These are phyloP conservation scores for Arvicanthis niloticus DNA, from an alignment of 2,113 vertebrate genomes.

Conservation along the genomic window DNA sequence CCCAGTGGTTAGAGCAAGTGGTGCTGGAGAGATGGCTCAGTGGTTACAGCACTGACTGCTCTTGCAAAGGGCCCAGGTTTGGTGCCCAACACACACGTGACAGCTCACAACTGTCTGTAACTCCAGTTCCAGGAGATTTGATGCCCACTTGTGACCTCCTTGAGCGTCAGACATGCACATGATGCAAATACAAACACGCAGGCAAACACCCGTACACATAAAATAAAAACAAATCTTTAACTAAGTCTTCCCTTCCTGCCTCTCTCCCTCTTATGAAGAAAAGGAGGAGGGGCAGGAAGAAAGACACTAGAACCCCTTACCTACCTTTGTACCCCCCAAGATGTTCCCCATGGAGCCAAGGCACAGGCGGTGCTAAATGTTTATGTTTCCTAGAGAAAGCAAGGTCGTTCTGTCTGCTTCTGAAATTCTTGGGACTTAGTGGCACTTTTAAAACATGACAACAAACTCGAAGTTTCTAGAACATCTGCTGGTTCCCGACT, in stretches of 20 bases:
- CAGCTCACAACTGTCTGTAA: background rate
- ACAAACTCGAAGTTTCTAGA: slow-evolving; percentile 5
- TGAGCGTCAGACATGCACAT: background rate
- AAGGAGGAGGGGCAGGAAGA: background rate
- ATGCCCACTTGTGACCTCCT: background rate
- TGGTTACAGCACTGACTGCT: background rate
- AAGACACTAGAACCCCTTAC: background rate
- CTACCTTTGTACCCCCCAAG: no score
- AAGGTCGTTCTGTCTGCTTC: background rate
- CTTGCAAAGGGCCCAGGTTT: no score
- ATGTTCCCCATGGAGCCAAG: background rate
- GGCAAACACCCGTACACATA: background rate
- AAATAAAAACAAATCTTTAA: background rate
- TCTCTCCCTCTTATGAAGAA: background rate
- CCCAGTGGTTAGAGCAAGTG: background rate
- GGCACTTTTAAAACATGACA: slow-evolving; percentile 48
- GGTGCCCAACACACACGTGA: background rate
- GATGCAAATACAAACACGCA: background rate
- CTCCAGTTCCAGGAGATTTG: background rate
- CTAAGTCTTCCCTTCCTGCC: background rate
- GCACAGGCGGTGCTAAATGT: background rate
- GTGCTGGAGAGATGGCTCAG: background rate
- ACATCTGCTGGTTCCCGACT: background rate
- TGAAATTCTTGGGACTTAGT: background rate
- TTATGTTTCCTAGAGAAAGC: background rate